phyloP scores from a whole-genome alignment of 2,797 vertebrate genomes.

The Caiman crocodilus region DNA sequence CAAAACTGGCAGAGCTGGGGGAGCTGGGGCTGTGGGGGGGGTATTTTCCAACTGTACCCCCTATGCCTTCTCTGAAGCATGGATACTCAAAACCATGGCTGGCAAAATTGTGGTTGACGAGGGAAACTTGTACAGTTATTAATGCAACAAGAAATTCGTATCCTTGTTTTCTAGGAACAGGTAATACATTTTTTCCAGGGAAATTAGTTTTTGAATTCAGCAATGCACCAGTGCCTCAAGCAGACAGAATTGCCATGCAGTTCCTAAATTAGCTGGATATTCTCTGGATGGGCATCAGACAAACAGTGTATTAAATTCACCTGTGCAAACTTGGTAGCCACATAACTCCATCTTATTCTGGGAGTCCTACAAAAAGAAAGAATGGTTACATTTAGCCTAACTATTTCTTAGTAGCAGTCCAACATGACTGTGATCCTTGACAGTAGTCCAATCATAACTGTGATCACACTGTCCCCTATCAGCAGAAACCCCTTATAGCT shows the following conservation, averaged over 20 bases:
- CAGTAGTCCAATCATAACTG: not conserved
- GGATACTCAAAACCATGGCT: no score
- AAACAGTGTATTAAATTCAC: conserved; percentile 75
- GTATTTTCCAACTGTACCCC: no score
- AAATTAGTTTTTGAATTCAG: not conserved
- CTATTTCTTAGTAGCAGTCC: no score
- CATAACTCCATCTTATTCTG: conserved; percentile 92
- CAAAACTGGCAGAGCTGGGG: no score
- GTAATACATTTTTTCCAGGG: not conserved
- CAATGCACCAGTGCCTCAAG: not conserved
- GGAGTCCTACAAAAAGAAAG: conserved; percentile 85
- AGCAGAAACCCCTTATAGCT: accelerated
- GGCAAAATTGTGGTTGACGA: no score
- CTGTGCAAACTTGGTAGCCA: conserved; percentile 93
- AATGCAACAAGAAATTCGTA: not conserved
- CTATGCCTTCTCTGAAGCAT: not conserved
- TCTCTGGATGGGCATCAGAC: not conserved
- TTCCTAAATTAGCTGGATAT: not conserved
- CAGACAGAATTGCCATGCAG: not conserved
- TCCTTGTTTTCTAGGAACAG: not conserved
- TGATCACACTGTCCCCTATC: not conserved
- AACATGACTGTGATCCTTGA: not conserved
- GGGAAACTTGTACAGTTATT: not conserved
- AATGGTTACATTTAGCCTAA: not conserved
- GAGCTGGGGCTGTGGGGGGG: no score